Evolutionary conservation across 2,888 invertebrate species (phyloP), one percentile per base, ranked within the genome.

Genomic region (Neelides folsomi): DNA sequence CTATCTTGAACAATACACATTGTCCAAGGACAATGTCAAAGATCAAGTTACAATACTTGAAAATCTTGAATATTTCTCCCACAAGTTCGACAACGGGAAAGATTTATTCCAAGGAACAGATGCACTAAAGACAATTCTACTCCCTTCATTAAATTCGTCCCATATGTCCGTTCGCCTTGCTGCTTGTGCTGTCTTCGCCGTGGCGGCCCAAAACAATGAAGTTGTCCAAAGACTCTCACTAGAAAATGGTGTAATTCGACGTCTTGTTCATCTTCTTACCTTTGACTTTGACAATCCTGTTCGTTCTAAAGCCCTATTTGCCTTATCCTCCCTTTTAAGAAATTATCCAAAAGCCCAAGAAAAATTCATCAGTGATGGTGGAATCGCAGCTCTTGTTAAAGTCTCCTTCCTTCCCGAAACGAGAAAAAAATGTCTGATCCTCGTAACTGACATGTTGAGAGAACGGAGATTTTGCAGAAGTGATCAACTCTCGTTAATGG

Each of bases 61-160:
- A 39, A 63, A 63, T 41, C 41, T 63, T 18, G 60, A 63, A 44
- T 55, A 63, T 39, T 63, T 59, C 43, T 51, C 60, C 3, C 63
- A 63, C 44, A 63, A 63, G 40, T 63, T 53, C 51, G 63, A 63
- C 51, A 63, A 63, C 43, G 63, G 63, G 1, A 35, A 60, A 20
- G 62, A 60, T 37, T 37, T 60, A 10, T 62, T 62, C 41, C 51
- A 53, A 48, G 47, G 55, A 2, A 63, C 59, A 13, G 42, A 47
- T 43, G 63, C 63, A 10, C 54, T 60, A 2, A 55, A 55, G 20
- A 52, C 51, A n/a, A 59, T 63, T 18, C 50, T 63, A 2, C 49
- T 63, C 5, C 63, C 63, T 15, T 57, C 60, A 5, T 49, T 63
- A 8, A 63, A 63, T 45, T 63, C 63, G 2, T 50, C 54, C 1